Evolutionary conservation across 1,140 invertebrate genomes (phyloP).

Genomic region (Mylabris phalerata): DNA sequence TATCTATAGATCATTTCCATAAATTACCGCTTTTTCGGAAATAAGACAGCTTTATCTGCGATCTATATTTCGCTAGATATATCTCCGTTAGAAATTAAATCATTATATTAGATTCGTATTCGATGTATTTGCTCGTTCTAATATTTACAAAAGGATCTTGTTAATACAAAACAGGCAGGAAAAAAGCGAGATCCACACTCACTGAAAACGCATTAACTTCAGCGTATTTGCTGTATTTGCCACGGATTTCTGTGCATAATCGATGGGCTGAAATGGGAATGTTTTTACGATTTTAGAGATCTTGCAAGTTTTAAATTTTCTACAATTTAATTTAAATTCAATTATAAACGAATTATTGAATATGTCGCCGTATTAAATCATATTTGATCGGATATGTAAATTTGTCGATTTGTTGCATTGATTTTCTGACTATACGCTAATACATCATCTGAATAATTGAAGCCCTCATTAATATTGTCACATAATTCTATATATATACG

Average conservation of each 20-base stretch:
- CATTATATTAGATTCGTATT: too few relatives aligned
- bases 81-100: too few relatives aligned
- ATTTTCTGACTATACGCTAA: constrained; percentile 8
- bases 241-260: constrained; percentile 17
- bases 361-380: constrained; percentile 14
- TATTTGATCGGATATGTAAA: constrained; percentile 14
- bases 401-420: constrained; percentile 7
- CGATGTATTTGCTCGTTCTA: background rate
- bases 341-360: constrained; percentile 12
- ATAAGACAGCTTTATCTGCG: too few relatives aligned
- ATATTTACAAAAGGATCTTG: constrained; percentile 18
- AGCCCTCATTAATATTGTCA: constrained; percentile 6
- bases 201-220: constrained; percentile 24
- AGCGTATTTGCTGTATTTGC: constrained; percentile 1
- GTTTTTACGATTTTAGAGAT: too few relatives aligned
- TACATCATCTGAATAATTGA: constrained; percentile 14
- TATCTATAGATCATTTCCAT: too few relatives aligned
- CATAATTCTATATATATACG: background rate
- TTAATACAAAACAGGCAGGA: constrained; percentile 18
- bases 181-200: constrained; percentile 18
- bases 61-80: too few relatives aligned
- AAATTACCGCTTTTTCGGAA: too few relatives aligned
- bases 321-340: constrained; percentile 8
- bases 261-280: constrained; percentile 2
- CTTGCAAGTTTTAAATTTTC: too few relatives aligned